Conservation (phyloP, 2,888 invertebrate species). For the Drosophila yooni region DNA sequence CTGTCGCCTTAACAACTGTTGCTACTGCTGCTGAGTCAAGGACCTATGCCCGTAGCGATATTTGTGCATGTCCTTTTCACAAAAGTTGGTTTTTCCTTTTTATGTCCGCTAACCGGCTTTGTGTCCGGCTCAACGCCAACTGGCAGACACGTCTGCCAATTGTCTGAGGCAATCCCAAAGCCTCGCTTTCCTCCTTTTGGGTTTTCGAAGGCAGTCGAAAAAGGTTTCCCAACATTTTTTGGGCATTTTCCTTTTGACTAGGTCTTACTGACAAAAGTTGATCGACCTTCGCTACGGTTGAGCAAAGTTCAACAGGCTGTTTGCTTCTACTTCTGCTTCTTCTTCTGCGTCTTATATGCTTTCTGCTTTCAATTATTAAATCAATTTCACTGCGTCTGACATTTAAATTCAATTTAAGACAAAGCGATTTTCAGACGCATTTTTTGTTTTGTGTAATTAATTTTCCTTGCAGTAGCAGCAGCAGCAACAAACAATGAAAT, state of each 20-base stretch:
- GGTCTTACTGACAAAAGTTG: slow-evolving; percentile 47
- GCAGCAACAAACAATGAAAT: slow-evolving; percentile 66
- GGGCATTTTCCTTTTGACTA: slow-evolving; percentile 21
- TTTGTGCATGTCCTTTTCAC: slow-evolving; percentile 75
- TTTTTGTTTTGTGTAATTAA: slow-evolving; percentile 72
- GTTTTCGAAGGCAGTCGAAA: slow-evolving; percentile 20
- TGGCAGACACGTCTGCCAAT: slow-evolving; percentile 65
- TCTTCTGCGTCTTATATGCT: not conserved
- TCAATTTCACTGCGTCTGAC: slow-evolving; percentile 39
- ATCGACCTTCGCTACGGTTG: slow-evolving; percentile 60
- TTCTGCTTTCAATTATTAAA: slow-evolving; percentile 42
- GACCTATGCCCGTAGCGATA: slow-evolving; percentile 41
- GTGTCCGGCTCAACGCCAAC: slow-evolving; percentile 23
- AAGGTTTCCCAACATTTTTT: slow-evolving; percentile 31
- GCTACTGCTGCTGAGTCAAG: slow-evolving; percentile 54
- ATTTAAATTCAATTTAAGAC: slow-evolving; percentile 50
- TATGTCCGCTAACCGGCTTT: slow-evolving; percentile 32
- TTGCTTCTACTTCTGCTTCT: not conserved
- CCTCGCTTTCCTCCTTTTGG: not conserved
- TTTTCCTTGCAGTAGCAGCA: slow-evolving; percentile 52
- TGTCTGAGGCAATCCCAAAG: slow-evolving; percentile 51
- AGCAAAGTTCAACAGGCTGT: slow-evolving; percentile 30
- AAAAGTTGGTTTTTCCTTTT: slow-evolving; percentile 21
- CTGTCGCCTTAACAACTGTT: slow-evolving; percentile 59
- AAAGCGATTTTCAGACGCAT: slow-evolving; percentile 35